phyloP scores from a whole-genome alignment of 2,797 vertebrate species.

The Capromys pilorides region DNA sequence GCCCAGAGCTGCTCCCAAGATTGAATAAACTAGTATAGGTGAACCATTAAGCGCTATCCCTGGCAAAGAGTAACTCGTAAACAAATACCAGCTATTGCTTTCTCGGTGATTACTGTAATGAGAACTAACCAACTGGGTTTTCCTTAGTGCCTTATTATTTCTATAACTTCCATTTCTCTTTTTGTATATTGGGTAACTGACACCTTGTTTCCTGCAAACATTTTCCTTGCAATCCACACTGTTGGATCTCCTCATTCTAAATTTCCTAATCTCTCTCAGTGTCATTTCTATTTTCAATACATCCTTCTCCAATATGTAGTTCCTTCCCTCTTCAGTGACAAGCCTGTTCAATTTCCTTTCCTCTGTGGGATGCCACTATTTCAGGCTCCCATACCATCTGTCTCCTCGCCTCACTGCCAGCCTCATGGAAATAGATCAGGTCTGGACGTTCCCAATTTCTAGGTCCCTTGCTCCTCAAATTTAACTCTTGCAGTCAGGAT shows the following conservation, averaged over 20 bases:
- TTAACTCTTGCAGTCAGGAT: not conserved
- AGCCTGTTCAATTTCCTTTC: constrained; percentile 48
- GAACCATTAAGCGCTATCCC: not conserved
- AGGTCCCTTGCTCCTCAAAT: constrained; percentile 29
- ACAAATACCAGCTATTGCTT: constrained; percentile 25
- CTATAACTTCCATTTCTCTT: constrained; percentile 12
- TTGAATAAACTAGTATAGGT: not conserved
- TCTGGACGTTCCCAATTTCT: constrained; percentile 44
- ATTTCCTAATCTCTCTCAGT: not conserved
- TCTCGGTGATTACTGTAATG: not conserved
- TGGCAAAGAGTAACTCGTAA: not conserved
- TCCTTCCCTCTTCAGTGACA: constrained; percentile 30
- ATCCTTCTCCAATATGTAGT: not conserved
- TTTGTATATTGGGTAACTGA: not conserved
- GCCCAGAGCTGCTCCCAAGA: not conserved
- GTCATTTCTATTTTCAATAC: constrained; percentile 27
- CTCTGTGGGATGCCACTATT: constrained; percentile 57
- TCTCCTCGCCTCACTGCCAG: constrained; percentile 47
- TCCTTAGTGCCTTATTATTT: constrained; percentile 17
- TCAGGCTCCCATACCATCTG: constrained; percentile 66
- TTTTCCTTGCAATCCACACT: constrained; percentile 14
- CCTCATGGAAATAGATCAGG: constrained; percentile 31
- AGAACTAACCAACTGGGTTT: not conserved
- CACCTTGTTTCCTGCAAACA: not conserved
- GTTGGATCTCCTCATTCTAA: not conserved